Conservation (phyloP, 2,113 vertebrate genomes). For the Phaethornis superciliosus region DNA sequence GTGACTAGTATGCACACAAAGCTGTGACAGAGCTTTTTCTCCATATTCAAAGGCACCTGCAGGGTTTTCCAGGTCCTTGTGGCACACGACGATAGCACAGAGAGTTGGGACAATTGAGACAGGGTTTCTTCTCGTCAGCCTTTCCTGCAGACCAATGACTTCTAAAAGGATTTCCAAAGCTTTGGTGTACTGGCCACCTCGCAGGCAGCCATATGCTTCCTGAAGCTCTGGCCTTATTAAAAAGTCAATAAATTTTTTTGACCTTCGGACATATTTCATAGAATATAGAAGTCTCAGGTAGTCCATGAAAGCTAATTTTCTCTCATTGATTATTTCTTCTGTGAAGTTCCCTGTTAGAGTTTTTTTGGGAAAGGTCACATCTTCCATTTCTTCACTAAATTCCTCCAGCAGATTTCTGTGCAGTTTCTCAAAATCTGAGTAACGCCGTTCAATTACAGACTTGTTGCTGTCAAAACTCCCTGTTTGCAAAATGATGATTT, state of each 20-base stretch:
- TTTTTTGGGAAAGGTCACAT: conserved; percentile 85
- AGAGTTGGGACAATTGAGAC: conserved; percentile 79
- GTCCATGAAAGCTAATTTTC: conserved; percentile 85
- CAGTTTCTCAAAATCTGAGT: conserved; percentile 86
- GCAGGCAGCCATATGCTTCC: conserved; percentile 81
- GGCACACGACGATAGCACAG: conserved; percentile 84
- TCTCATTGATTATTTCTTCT: conserved; percentile 81
- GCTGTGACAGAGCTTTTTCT: conserved; percentile 78
- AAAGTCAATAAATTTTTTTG: conserved; percentile 79
- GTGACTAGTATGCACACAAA: conserved; percentile 70
- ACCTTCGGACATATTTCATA: conserved; percentile 78
- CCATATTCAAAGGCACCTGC: conserved; percentile 78
- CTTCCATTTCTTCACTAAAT: conserved; percentile 89
- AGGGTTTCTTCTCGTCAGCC: conserved; percentile 78
- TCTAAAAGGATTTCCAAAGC: conserved; percentile 78
- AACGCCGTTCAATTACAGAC: conserved; percentile 86
- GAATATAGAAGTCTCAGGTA: conserved; percentile 84
- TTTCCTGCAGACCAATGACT: conserved; percentile 84
- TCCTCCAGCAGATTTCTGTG: conserved; percentile 82
- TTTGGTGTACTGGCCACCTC: conserved; percentile 84
- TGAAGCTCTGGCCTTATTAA: conserved; percentile 83
- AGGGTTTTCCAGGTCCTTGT: conserved; percentile 84
- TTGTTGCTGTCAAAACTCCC: conserved; percentile 88
- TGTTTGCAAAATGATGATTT: conserved; percentile 88
- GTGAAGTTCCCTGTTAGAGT: conserved; percentile 83